Evolutionary conservation across 2,113 vertebrate genomes (phyloP).

Genomic region (Gasterosteus aculeatus): DNA sequence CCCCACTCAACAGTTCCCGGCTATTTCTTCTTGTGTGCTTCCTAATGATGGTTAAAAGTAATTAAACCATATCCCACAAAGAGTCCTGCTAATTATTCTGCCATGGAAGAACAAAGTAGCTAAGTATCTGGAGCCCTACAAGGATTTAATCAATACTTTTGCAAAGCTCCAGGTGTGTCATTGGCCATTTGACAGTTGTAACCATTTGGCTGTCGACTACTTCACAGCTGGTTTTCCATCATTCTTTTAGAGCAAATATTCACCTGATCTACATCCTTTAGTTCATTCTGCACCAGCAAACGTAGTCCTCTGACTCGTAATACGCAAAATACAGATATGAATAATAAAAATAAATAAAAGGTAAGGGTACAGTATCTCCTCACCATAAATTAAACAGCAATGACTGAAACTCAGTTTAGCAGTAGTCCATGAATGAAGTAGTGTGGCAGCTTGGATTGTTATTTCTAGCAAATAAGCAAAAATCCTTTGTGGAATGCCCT

Average conservation of each 20-base stretch:
- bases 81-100: conserved; percentile 50
- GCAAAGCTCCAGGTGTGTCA: conserved; percentile 41
- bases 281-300: conserved; percentile 14
- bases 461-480: conserved; percentile 52
- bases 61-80: conserved; percentile 55
- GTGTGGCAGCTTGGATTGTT: conserved; percentile 51
- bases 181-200: conserved; percentile 46
- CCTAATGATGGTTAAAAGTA: conserved; percentile 57
- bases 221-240: conserved; percentile 22
- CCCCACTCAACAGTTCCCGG: conserved; percentile 34
- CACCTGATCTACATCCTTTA: conserved; percentile 31
- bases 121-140: conserved; percentile 36
- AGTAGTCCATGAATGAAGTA: conserved; percentile 35
- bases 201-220: conserved; percentile 24
- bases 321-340: neutral
- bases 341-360: conserved; percentile 33
- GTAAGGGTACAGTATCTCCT: conserved; percentile 7
- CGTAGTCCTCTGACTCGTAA: neutral
- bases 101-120: conserved; percentile 45
- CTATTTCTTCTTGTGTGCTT: conserved; percentile 50
- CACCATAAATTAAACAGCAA: conserved; percentile 20
- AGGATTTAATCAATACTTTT: conserved; percentile 38
- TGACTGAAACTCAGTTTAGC: conserved; percentile 41
- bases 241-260: conserved; percentile 15
- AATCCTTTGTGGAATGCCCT: conserved; percentile 61